phyloP scores from a whole-genome alignment of 2,888 invertebrate species.

The Neoitamus cyanurus region DNA sequence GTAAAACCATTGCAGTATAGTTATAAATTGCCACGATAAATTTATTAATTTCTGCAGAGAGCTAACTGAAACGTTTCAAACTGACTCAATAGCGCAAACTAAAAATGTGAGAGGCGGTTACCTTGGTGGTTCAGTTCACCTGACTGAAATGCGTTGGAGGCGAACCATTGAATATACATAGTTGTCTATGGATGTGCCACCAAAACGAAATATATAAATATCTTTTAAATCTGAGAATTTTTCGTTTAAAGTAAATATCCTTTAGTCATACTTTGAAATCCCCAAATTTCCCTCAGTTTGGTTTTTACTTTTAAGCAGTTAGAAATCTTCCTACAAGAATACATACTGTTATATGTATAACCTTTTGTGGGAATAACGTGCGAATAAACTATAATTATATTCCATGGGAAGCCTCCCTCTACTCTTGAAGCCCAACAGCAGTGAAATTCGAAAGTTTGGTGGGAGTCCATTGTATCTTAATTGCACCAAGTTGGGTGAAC shows the following conservation, averaged over 20 bases:
- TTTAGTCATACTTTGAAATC: background rate
- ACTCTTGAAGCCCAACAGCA: background rate
- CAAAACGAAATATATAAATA: background rate
- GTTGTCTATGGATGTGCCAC: background rate
- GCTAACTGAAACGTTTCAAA: constrained; percentile 18
- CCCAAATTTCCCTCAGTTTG: background rate
- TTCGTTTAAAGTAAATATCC: background rate
- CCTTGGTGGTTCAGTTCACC: constrained; percentile 36
- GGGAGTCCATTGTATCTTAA: background rate
- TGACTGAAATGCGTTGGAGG: constrained; percentile 40
- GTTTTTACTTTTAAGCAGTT: too few relatives aligned
- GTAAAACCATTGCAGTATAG: constrained; percentile 38
- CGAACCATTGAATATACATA: constrained; percentile 8
- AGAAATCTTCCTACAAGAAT: background rate
- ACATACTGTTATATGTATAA: background rate
- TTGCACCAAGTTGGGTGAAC: background rate
- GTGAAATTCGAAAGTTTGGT: constrained; percentile 14
- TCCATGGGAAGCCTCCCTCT: constrained; percentile 5
- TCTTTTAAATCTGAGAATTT: background rate
- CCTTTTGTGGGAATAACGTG: background rate
- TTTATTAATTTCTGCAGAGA: background rate
- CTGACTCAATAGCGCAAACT: constrained; percentile 1
- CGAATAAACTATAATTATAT: background rate
- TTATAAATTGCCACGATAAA: background rate
- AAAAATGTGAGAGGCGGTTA: constrained; percentile 53